Evolutionary conservation across 1,140 invertebrate genomes (phyloP).

Genomic region (Oryzaephilus surinamensis): DNA sequence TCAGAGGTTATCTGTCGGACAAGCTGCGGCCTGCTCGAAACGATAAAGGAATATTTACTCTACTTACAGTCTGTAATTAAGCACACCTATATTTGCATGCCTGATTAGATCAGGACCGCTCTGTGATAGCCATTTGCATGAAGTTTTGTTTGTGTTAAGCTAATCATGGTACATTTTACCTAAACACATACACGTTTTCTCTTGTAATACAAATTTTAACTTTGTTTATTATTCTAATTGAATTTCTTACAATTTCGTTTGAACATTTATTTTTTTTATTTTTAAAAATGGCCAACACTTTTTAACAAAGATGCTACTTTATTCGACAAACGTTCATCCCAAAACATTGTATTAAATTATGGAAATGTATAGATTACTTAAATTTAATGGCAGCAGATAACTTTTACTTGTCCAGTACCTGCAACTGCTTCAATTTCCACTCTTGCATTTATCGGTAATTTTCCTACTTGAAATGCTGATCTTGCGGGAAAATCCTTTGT

Average conservation of each 20-base stretch:
- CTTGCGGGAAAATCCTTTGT: constrained; percentile 62
- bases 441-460: constrained; percentile 58
- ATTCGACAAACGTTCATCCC: no score
- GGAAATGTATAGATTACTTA: no score
- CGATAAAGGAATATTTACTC: constrained; percentile 37
- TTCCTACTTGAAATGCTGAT: constrained; percentile 66
- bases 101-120: constrained; percentile 30
- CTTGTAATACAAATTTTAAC: constrained; percentile 4
- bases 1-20: constrained; percentile 32
- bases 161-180: constrained; percentile 22
- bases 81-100: constrained; percentile 35
- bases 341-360: no score
- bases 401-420: constrained; percentile 42
- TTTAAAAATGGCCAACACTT: no score
- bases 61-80: constrained; percentile 36
- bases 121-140: constrained; percentile 27
- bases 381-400: constrained; percentile 8
- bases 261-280: constrained; percentile 13
- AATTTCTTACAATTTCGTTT: constrained; percentile 10
- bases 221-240: constrained; percentile 15
- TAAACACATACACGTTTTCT: constrained; percentile 6
- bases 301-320: no score
- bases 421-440: constrained; percentile 77
- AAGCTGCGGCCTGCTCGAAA: constrained; percentile 28
- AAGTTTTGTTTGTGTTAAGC: constrained; percentile 25